phyloP scores from a whole-genome alignment of 2,888 invertebrate species.

The Drosophila macrospina region DNA sequence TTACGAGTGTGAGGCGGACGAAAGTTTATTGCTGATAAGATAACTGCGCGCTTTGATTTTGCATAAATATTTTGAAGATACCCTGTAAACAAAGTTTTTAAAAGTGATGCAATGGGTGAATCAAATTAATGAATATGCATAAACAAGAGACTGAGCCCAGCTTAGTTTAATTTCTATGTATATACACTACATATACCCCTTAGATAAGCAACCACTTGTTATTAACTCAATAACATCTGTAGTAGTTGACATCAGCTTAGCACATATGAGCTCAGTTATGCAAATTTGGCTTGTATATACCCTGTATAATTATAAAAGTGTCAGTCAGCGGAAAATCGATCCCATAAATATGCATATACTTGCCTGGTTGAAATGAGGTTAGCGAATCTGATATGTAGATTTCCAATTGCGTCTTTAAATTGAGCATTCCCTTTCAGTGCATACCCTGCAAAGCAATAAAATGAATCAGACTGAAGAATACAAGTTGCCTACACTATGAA shows the following conservation, averaged over 20 bases:
- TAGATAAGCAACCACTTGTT: too few relatives aligned
- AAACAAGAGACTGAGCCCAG: too few relatives aligned
- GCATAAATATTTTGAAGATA: conserved; percentile 4
- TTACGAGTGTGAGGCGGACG: conserved; percentile 12
- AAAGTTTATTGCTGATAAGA: conserved; percentile 56
- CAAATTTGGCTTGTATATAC: neutral
- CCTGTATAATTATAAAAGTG: neutral
- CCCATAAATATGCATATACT: conserved; percentile 15
- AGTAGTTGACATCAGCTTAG: neutral
- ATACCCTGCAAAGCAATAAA: conserved; percentile 27
- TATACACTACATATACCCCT: neutral
- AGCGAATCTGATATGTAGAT: neutral
- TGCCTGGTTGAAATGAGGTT: conserved; percentile 2
- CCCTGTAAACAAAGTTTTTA: conserved; percentile 7
- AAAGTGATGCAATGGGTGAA: neutral
- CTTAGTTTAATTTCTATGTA: neutral
- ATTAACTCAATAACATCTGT: neutral
- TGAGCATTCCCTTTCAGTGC: neutral
- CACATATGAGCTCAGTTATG: neutral
- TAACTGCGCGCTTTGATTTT: conserved; percentile 39
- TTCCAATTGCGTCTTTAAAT: neutral
- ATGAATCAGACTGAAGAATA: neutral
- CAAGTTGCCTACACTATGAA: neutral
- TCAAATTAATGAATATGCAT: neutral
- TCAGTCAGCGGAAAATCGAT: neutral